Conservation (phyloP, 2,888 invertebrate genomes). For the Pachycephus smyrnensis region DNA sequence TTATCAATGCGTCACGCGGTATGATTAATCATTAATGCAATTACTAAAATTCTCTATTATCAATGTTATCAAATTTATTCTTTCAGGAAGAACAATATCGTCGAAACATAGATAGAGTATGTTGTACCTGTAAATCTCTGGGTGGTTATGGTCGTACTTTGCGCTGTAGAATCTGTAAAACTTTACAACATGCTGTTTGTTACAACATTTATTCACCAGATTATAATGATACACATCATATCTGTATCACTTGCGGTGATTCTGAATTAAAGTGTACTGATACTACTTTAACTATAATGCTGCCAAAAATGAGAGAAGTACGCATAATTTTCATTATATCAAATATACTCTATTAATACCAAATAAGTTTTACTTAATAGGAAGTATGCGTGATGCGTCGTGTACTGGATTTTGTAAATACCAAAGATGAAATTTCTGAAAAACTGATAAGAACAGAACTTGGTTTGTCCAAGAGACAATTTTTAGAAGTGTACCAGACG, state of each 20-base stretch:
- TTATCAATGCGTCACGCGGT: background rate
- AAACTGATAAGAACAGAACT: background rate
- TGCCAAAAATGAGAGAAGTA: background rate
- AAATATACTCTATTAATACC: background rate
- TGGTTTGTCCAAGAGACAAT: background rate
- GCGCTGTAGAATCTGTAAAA: background rate
- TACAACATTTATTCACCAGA: background rate
- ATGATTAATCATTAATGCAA: background rate
- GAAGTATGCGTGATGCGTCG: background rate
- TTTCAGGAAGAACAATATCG: background rate
- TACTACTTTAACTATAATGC: background rate
- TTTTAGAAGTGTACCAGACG: background rate
- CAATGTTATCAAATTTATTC: background rate
- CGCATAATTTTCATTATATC: background rate
- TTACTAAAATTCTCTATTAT: background rate
- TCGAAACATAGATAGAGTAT: background rate
- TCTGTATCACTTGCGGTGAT: background rate
- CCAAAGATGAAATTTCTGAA: background rate
- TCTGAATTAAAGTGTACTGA: background rate
- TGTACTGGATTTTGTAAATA: background rate
- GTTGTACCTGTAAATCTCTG: background rate
- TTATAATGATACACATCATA: background rate
- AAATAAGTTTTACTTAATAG: background rate
- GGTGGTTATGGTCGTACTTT: background rate
- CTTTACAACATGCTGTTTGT: background rate